These are phyloP conservation scores for Perdita meconis DNA, from an alignment of 2,888 invertebrate genomes.

Conservation along the genomic window DNA sequence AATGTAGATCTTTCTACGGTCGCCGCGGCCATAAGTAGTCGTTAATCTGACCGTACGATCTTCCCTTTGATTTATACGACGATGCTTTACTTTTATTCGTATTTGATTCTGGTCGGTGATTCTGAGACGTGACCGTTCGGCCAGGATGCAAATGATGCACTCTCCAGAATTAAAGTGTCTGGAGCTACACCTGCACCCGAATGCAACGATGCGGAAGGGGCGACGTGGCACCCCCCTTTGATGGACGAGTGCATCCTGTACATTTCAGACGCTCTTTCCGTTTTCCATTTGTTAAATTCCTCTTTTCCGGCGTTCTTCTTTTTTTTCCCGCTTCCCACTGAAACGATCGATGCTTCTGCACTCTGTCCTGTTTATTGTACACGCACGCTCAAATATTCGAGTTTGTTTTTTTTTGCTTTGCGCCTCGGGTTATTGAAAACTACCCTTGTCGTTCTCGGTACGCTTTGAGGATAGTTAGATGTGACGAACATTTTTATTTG, in stretches of 20 bases:
- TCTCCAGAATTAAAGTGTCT: conserved; percentile 82
- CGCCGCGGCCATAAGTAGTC: neutral
- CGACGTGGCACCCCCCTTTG: conserved; percentile 43
- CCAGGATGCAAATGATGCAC: conserved; percentile 82
- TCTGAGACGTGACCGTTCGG: conserved; percentile 46
- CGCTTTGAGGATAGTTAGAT: neutral
- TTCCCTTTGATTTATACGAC: neutral
- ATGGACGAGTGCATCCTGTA: conserved; percentile 48
- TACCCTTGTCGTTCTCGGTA: neutral
- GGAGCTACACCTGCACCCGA: conserved; percentile 69
- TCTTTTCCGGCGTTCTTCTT: conserved; percentile 15
- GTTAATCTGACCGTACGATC: conserved; percentile 3
- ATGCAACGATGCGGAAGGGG: conserved; percentile 66
- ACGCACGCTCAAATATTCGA: conserved; percentile 3
- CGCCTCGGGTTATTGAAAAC: neutral
- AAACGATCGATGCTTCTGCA: neutral
- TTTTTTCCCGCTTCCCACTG: neutral
- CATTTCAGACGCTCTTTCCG: conserved; percentile 34
- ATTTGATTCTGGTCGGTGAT: conserved; percentile 57
- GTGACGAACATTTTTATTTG: neutral
- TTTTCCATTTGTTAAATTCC: conserved; percentile 46
- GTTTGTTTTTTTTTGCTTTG: neutral
- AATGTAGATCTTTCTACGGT: no score
- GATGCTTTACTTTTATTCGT: conserved; percentile 45
- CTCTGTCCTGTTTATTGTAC: conserved; percentile 19